Conservation (phyloP, 2,113 vertebrate species). For the Gulo gulo region DNA sequence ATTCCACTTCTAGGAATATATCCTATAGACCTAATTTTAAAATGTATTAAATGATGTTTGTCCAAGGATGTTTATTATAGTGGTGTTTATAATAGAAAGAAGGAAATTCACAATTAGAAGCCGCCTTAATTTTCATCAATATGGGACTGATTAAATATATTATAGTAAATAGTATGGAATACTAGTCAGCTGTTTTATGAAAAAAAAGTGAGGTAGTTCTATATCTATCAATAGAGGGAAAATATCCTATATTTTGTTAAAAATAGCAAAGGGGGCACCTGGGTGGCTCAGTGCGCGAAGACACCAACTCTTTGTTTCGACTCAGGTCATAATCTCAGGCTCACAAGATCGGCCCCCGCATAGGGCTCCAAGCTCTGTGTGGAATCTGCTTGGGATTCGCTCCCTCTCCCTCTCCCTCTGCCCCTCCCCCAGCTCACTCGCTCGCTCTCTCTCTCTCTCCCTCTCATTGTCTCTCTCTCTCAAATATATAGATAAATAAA, state of each 20-base stretch:
- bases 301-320: not conserved
- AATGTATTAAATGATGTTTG: not conserved
- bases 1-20: not conserved
- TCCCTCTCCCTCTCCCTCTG: not conserved
- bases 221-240: not conserved
- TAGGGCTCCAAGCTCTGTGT: not conserved
- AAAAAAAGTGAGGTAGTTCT: not conserved
- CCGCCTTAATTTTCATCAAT: not conserved
- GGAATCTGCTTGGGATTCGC: not conserved
- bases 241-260: not conserved
- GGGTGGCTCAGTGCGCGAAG: not conserved
- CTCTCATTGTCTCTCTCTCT: not conserved
- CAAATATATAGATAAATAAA: not conserved
- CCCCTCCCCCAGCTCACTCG: rapidly evolving
- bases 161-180: not conserved
- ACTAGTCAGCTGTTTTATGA: not conserved
- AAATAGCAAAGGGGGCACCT: not conserved
- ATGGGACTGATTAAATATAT: not conserved
- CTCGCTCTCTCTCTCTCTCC: too few relatives aligned
- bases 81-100: not conserved
- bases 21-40: not conserved
- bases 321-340: not conserved
- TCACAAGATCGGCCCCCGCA: not conserved
- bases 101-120: not conserved
- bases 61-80: not conserved